Conservation (phyloP, 2,888 invertebrate genomes). For the Dendrolimus houi region DNA sequence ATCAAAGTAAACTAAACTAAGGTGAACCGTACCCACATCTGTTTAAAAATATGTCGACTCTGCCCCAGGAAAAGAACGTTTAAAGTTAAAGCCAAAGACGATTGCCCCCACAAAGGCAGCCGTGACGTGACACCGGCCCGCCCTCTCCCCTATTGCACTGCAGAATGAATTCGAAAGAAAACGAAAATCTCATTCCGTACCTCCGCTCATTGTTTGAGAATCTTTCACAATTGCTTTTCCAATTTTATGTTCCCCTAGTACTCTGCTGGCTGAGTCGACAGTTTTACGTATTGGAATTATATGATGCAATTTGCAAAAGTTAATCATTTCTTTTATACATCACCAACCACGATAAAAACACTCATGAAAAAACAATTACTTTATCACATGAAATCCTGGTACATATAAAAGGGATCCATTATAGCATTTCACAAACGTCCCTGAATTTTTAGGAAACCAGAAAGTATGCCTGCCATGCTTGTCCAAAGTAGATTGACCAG, state of each 20-base stretch:
- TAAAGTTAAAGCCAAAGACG: constrained; percentile 42
- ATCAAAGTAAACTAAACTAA: not conserved
- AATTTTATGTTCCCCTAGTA: constrained; percentile 42
- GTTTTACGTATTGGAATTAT: constrained; percentile 10
- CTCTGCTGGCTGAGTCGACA: constrained; percentile 20
- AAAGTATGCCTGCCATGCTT: too few relatives aligned
- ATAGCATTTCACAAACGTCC: too few relatives aligned
- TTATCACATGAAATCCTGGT: too few relatives aligned
- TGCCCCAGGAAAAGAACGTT: constrained; percentile 31
- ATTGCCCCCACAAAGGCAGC: constrained; percentile 60
- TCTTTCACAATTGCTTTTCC: constrained; percentile 56
- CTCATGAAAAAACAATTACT: too few relatives aligned
- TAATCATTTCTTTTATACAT: too few relatives aligned
- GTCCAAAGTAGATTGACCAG: too few relatives aligned
- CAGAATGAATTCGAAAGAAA: constrained; percentile 55
- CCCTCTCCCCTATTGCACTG: constrained; percentile 34
- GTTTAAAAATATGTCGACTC: not conserved
- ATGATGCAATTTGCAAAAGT: too few relatives aligned
- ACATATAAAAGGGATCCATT: too few relatives aligned
- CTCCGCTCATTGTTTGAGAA: constrained; percentile 54
- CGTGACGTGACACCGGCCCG: constrained; percentile 17
- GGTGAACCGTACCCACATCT: not conserved
- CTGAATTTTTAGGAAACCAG: too few relatives aligned
- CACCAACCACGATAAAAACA: too few relatives aligned
- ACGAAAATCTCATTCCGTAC: constrained; percentile 54